Conservation (phyloP, 2,888 invertebrate species). For the Myopa testacea region DNA sequence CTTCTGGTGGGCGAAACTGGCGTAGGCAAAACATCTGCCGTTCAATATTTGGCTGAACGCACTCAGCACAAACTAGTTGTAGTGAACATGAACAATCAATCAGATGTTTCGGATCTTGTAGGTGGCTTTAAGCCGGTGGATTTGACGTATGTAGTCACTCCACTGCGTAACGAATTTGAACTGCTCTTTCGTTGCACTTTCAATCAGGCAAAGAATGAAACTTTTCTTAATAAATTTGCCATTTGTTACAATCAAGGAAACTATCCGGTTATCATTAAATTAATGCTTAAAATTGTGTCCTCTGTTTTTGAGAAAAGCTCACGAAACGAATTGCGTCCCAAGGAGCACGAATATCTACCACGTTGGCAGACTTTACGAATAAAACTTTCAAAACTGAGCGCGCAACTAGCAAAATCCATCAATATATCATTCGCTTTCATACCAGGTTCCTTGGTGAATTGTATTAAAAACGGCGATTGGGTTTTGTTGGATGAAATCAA, state of each 20-base stretch:
- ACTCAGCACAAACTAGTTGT: constrained; percentile 89
- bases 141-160: constrained; percentile 82
- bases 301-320: constrained; percentile 59
- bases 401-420: constrained; percentile 77
- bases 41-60: constrained; percentile 89
- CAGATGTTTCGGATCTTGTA: constrained; percentile 94
- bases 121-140: constrained; percentile 98
- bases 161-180: constrained; percentile 87
- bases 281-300: constrained; percentile 79
- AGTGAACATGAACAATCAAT: constrained; percentile 99
- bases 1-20: constrained; percentile 98
- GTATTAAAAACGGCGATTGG: constrained; percentile 94
- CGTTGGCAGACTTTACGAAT: constrained; percentile 76
- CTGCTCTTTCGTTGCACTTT: constrained; percentile 83
- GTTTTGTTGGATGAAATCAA: constrained; percentile 98
- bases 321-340: constrained; percentile 65
- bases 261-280: constrained; percentile 78
- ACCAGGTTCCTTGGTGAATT: constrained; percentile 92
- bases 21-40: constrained; percentile 95
- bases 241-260: constrained; percentile 79
- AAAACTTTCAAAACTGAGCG: constrained; percentile 78
- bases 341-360: constrained; percentile 62
- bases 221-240: constrained; percentile 85
- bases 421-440: constrained; percentile 83
- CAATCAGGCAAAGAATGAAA: constrained; percentile 80